phyloP scores from a whole-genome alignment of 2,113 vertebrate genomes.

The Grantiella picta region DNA sequence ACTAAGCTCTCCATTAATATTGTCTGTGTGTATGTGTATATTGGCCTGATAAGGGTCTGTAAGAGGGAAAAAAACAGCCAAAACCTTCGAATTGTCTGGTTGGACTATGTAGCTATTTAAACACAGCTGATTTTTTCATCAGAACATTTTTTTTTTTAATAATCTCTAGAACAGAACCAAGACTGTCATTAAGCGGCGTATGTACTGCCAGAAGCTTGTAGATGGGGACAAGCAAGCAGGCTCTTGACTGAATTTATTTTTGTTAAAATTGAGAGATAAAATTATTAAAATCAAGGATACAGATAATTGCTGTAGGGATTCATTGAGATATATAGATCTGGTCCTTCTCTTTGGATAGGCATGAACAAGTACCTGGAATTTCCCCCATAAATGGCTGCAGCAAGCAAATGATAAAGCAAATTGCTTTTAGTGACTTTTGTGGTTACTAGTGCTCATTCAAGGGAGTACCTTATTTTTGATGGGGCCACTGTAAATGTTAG shows the following conservation, averaged over 20 bases:
- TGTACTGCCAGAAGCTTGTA: not conserved
- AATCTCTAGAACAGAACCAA: conserved; percentile 31
- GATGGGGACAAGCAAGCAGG: not conserved
- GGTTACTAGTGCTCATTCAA: not conserved
- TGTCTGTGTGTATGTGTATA: not conserved
- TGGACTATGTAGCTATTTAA: not conserved
- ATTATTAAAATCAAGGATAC: not conserved
- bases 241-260: not conserved
- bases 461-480: not conserved
- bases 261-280: not conserved
- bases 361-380: not conserved
- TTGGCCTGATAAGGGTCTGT: not conserved
- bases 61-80: not conserved
- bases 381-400: not conserved
- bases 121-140: conserved; percentile 8
- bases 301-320: not conserved
- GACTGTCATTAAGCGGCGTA: not conserved
- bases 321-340: not conserved
- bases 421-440: not conserved
- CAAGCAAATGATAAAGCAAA: not conserved
- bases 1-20: not conserved
- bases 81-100: not conserved
- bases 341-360: not conserved
- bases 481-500: not conserved
- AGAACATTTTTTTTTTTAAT: not conserved